Percentiles rank a stretch among this genome's conserved stretches.
These are phyloP conservation scores for Leguminivora glycinivorella DNA, from an alignment of 1,140 invertebrate species.

Conservation along the genomic window DNA sequence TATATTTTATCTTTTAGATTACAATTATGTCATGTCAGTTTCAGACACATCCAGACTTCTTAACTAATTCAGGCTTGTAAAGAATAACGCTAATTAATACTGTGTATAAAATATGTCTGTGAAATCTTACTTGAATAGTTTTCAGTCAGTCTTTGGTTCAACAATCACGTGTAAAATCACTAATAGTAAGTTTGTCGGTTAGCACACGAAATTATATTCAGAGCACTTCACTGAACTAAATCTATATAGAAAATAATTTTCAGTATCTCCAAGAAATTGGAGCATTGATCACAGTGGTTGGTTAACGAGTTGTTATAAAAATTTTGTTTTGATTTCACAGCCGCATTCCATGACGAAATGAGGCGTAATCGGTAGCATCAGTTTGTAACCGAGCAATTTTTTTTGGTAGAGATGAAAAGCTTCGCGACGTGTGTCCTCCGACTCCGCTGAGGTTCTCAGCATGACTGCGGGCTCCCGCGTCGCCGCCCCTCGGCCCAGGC, in stretches of 20 bases:
- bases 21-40: too few relatives aligned
- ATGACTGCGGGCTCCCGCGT: slow-evolving; percentile 76
- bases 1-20: too few relatives aligned
- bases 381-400: slow-evolving; percentile 67
- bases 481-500: slow-evolving; percentile 68
- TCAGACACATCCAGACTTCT: too few relatives aligned
- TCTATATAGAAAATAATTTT: slow-evolving; percentile 49
- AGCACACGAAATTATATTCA: slow-evolving; percentile 43
- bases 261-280: slow-evolving; percentile 62
- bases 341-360: slow-evolving; percentile 34
- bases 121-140: slow-evolving; percentile 41
- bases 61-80: too few relatives aligned
- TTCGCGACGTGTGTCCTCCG: slow-evolving; percentile 70
- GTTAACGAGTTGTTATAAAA: slow-evolving; percentile 69
- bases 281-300: slow-evolving; percentile 60
- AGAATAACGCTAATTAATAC: too few relatives aligned
- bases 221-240: slow-evolving; percentile 65
- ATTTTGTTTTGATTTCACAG: slow-evolving; percentile 45
- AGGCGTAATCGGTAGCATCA: slow-evolving; percentile 49
- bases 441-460: slow-evolving; percentile 73
- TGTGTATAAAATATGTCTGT: neutral
- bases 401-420: slow-evolving; percentile 60
- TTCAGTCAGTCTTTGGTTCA: slow-evolving; percentile 39
- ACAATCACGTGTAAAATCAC: slow-evolving; percentile 35
- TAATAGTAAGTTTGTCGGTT: slow-evolving; percentile 40